Base-by-base conservation (phyloP, 2,888 invertebrate genomes). In the Coecobrya sp. region DNA sequence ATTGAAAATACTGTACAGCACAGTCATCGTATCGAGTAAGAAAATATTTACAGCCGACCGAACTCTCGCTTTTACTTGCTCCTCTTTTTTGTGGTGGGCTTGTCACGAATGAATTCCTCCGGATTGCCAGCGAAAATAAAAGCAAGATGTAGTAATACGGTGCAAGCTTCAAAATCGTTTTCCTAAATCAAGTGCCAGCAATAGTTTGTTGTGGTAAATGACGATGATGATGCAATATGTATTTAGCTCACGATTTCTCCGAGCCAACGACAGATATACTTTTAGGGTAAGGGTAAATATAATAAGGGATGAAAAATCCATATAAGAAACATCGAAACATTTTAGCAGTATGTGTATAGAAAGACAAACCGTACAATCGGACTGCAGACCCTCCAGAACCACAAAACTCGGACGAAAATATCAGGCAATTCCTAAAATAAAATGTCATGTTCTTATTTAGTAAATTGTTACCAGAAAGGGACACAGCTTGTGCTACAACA, bases 71-170 rank as follows among this genome's bases (percentile, higher is more conserved):
- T 11, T 22, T 25, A 13, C 27, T 19, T 55, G 25, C 25, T 19
- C 11, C 19, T 55, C n/a, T 73, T 86, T 85, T 19, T 45, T 65
- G 65, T 85, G 62, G 45, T 59, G 16, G 45, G 10, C 30, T 90
- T 84, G 89, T 85, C 62, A 73, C 76, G 85, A 90, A 76, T 90
- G 89, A 90, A 90, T 85, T 90, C 59, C 89, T 85, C 30, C 13
- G 73, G 42, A 90, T 76, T 90, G 88, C 81, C 62, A 65, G 59
- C 19, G 81, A 52, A 88, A 87, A 76, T 76, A 59, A 68, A 84
- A 70, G 13, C 76, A 76, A 76, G 76, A 76, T 76, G 76, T 45
- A 45, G 7, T 25, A 7, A 1, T 5, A 27, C 19, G 84, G 27
- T 68, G 73, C 73, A 52, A 30, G 70, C 73, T 87, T 62, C 73